Conservation (phyloP, 2,888 invertebrate species). For the Zygothrica quintamaculata region DNA sequence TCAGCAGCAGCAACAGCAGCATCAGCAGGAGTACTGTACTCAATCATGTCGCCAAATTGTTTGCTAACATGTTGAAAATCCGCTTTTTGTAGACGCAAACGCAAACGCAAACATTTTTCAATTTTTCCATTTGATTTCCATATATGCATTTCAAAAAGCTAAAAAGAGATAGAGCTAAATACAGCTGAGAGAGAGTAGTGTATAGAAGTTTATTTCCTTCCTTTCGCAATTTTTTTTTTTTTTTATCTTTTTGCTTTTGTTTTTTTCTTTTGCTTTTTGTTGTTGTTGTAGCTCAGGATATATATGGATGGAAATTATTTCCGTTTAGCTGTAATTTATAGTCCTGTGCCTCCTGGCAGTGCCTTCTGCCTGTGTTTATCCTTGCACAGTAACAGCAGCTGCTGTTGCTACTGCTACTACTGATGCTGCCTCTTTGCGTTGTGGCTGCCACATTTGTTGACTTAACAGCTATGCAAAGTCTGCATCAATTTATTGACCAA, state of each 20-base stretch:
- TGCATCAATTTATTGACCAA: slow-evolving; percentile 67
- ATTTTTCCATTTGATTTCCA: slow-evolving; percentile 48
- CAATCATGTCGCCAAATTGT: slow-evolving; percentile 60
- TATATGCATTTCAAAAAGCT: slow-evolving; percentile 1
- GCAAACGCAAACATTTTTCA: slow-evolving; percentile 44
- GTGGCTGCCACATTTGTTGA: slow-evolving; percentile 59
- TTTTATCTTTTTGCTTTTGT: slow-evolving; percentile 40
- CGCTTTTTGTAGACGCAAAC: slow-evolving; percentile 56
- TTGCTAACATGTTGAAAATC: slow-evolving; percentile 70
- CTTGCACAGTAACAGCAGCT: slow-evolving; percentile 25
- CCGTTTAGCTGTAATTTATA: slow-evolving; percentile 75
- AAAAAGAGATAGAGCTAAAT: background rate
- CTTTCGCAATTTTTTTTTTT: background rate
- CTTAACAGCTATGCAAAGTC: slow-evolving; percentile 76
- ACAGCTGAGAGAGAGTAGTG: background rate
- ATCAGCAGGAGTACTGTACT: slow-evolving; percentile 15
- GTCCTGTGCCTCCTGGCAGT: slow-evolving; percentile 12
- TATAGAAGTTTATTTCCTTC: background rate
- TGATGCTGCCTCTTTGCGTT: slow-evolving; percentile 13
- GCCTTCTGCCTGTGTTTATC: slow-evolving; percentile 10
- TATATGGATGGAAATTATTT: slow-evolving; percentile 64
- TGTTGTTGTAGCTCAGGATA: background rate
- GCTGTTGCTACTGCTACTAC: too few relatives aligned
- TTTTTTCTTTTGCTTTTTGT: background rate
- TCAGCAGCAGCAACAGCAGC: too few relatives aligned